Base-by-base conservation (phyloP, 2,888 invertebrate species). In the Volucella zonaria region DNA sequence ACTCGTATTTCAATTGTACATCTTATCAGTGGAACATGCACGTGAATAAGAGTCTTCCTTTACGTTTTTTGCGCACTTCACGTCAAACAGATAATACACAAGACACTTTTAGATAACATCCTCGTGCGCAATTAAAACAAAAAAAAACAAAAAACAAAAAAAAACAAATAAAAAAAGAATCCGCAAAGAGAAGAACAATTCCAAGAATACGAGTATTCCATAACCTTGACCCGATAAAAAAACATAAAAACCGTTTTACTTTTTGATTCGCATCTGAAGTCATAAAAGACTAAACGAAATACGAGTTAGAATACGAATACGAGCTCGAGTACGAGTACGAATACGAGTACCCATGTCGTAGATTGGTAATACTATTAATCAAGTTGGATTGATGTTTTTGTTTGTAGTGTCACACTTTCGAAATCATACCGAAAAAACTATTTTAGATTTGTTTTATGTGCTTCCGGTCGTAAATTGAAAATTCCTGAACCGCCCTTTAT, bases 181-280 rank as follows among this genome's bases (percentile, higher is more conserved):
- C 31, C 31, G 6, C 4, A 31, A 31, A 31, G 31, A 31, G 31
- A 31, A 31, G 31, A 31, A 31, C 4, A 31, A 6, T 31, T 31
- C 31, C 31, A 31, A 31, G 31, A 31, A 31, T 31, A 31, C 1
- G 4, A 0, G 31, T 6, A 49, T 42, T 51, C 42, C 66, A 51
- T 42, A 52, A 51, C 66, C 49, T 66, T 66, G 66, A 66, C 64
- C 64, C 64, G 18, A 51, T 66, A 51, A 66, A 31, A 64, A 31
- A 40, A 66, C 66, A 66, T 66, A 51, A 66, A 66, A 52, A 51
- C 49, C 42, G 42, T 40, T 42, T 51, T 66, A 66, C 51, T 31
- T 31, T 51, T 40, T 51, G 66, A 66, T 66, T 66, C 66, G 31
- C 42, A 52, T 52, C 66, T 66, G 40, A 51, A 51, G 38, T 18